Base-by-base conservation (phyloP, 2,888 invertebrate species). In the Mylabris sibirica region DNA sequence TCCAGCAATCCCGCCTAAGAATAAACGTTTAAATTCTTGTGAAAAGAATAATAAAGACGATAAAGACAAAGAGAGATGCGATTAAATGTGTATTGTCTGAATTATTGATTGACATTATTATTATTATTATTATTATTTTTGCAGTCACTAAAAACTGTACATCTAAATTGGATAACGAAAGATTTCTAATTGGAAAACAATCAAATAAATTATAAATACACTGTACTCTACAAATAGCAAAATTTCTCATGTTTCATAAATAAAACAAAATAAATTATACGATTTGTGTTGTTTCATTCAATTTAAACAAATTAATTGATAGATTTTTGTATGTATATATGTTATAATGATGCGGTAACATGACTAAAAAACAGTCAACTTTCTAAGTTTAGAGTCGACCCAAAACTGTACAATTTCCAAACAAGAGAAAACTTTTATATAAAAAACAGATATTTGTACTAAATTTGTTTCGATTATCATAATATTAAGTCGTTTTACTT, bases 101-200 rank as follows among this genome's bases (percentile, higher is more conserved):
- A 4, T 44, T 44, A 44, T n/a, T 44, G 38, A 38, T 44, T 5
- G 8, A 44, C 17, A 44, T 41, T 14, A 41, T 14, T 38, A 14
- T 9, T 5, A 34, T 34, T 34, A n/a, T n/a, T n/a, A n/a, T 34
- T 34, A 14, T 17, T n/a, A 44, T n/a, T 44, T 44, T 44, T 44
- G n/a, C 44, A 44, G n/a, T 44, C 8, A 17, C 44, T 44, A 44
- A 44, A 44, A 44, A 44, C 44, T 44, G 44, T 44, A 44, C 44
- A 44, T 44, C 44, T 44, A 44, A 17, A 4, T 12, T 44, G 17
- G n/a, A 38, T 4, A 38, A 38, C 11, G 14, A 3, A 38, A 38
- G 6, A 34, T 8, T 12, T 12, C 2, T 4, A n/a, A 44, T n/a
- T 3, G n/a, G 4, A 38, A 11, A 5, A 41, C 30, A 41, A 41